Evolutionary conservation across 2,888 invertebrate genomes (phyloP).

Genomic region (Nomada fabriciana): DNA sequence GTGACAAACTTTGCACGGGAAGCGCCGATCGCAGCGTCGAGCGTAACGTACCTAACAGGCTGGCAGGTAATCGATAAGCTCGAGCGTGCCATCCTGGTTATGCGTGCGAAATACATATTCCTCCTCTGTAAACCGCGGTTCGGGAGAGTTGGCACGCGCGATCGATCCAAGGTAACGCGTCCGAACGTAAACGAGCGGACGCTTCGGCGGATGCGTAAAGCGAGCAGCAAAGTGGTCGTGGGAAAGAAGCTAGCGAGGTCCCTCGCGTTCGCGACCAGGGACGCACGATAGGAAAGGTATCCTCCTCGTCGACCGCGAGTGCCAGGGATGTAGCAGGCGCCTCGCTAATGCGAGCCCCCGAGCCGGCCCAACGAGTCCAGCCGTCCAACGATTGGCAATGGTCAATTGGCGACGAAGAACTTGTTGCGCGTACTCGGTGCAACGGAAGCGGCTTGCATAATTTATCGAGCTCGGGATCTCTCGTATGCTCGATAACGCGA

Average conservation of each 20-base stretch:
- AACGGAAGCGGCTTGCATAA: constrained; percentile 56
- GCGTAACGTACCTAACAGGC: constrained; percentile 37
- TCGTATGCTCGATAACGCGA: constrained; percentile 11
- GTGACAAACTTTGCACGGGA: too few relatives aligned
- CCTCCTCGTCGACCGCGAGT: not conserved
- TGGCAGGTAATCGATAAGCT: constrained; percentile 60
- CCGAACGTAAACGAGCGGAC: not conserved
- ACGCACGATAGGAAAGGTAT: too few relatives aligned
- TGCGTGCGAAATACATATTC: constrained; percentile 56
- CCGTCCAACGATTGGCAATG: too few relatives aligned
- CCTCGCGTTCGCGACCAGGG: too few relatives aligned
- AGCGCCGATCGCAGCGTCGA: too few relatives aligned
- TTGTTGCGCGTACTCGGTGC: constrained; percentile 58
- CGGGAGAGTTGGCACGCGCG: constrained; percentile 33
- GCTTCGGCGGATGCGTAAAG: not conserved
- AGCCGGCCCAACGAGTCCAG: constrained; percentile 44
- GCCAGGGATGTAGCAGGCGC: constrained; percentile 46
- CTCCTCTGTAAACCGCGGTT: constrained; percentile 36
- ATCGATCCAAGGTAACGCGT: not conserved
- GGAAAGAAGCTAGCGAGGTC: constrained; percentile 5
- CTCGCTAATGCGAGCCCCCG: constrained; percentile 51
- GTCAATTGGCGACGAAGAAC: constrained; percentile 69
- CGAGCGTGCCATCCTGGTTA: constrained; percentile 50
- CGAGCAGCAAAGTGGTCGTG: constrained; percentile 1
- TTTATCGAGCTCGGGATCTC: constrained; percentile 42